Percentiles rank a stretch among this genome's conserved stretches.
Conservation (phyloP, 2,888 invertebrate species). For the Homarus gammarus region DNA sequence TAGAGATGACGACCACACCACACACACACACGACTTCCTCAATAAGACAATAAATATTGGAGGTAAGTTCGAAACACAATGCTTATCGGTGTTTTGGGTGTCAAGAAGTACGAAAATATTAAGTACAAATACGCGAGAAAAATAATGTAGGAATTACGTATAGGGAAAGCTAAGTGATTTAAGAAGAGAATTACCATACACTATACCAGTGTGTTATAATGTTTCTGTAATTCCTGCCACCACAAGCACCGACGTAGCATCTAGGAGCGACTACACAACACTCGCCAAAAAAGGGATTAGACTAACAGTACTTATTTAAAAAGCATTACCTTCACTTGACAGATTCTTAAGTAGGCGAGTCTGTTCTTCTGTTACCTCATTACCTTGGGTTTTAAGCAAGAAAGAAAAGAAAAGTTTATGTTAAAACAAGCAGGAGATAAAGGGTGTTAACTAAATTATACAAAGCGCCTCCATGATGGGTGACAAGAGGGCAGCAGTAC, state of each 20-base stretch:
- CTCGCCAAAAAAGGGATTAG: neutral
- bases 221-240: neutral
- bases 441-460: slow-evolving; percentile 30
- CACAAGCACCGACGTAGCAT: neutral
- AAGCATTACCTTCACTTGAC: slow-evolving; percentile 72
- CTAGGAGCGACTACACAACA: neutral
- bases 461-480: neutral
- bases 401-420: slow-evolving; percentile 48
- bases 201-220: too few relatives aligned
- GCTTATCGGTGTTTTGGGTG: neutral
- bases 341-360: slow-evolving; percentile 74
- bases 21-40: neutral
- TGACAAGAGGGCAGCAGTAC: neutral
- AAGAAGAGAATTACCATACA: neutral
- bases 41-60: neutral
- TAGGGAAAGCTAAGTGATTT: neutral
- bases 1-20: neutral
- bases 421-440: too few relatives aligned
- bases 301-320: slow-evolving; percentile 7
- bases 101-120: neutral
- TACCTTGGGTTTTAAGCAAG: slow-evolving; percentile 72
- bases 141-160: neutral
- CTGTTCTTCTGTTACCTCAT: slow-evolving; percentile 71
- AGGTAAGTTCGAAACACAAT: neutral
- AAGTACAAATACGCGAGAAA: neutral